These are phyloP conservation scores for Salvelinus namaycush DNA, from an alignment of 2,113 vertebrate species.

Conservation along the genomic window DNA sequence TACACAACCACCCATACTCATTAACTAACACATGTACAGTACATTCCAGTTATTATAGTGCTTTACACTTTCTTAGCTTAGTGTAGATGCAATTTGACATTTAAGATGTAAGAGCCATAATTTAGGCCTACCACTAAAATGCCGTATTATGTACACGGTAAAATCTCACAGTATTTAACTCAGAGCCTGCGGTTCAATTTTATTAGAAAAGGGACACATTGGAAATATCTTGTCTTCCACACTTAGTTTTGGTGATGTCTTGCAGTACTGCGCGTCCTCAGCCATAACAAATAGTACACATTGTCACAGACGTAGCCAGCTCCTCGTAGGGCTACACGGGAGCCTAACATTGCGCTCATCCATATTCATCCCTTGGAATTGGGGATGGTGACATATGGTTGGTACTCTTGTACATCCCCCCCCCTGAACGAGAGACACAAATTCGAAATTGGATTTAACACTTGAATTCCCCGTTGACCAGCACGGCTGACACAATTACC, in stretches of 20 bases:
- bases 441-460: conserved; percentile 80
- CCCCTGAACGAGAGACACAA: conserved; percentile 70
- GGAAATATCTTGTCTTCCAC: background rate
- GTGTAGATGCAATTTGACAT: background rate
- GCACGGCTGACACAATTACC: conserved; percentile 73
- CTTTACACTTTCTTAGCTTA: background rate
- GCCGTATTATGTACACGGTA: background rate
- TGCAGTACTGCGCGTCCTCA: background rate
- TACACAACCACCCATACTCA: background rate
- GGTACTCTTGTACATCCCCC: conserved; percentile 54
- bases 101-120: background rate
- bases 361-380: conserved; percentile 77
- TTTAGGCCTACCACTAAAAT: background rate
- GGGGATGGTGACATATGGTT: conserved; percentile 76
- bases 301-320: conserved; percentile 39
- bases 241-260: conserved; percentile 3
- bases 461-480: conserved; percentile 74
- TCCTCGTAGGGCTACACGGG: conserved; percentile 39
- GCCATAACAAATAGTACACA: background rate
- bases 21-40: background rate
- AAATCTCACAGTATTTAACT: background rate
- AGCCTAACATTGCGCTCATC: conserved; percentile 67
- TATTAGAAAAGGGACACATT: conserved; percentile 1
- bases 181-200: background rate
- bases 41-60: background rate